phyloP scores from a whole-genome alignment of 2,797 vertebrate species.

The Pteropus rufus region DNA sequence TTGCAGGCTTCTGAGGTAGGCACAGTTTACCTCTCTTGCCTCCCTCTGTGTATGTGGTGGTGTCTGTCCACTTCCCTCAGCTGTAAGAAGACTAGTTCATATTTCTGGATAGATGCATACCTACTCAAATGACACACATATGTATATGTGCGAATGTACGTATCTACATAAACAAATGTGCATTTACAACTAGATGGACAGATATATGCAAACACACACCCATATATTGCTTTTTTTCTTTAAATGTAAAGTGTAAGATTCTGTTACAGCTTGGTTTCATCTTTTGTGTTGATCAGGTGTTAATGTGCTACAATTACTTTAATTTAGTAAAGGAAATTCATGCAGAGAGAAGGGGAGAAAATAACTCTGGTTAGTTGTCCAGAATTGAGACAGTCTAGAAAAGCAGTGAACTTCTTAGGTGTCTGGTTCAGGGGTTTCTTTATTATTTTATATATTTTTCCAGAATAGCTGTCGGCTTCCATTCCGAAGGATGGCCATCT shows the following conservation, averaged over 20 bases:
- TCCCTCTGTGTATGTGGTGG: too few species aligned
- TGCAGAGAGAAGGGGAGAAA: not conserved
- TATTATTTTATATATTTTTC: not conserved
- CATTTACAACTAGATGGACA: not conserved
- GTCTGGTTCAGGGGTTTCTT: not conserved
- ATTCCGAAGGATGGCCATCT: constrained; percentile 63
- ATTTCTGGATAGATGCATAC: not conserved
- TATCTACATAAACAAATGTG: not conserved
- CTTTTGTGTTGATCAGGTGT: constrained; percentile 18
- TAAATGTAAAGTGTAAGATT: not conserved
- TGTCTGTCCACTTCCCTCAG: not conserved
- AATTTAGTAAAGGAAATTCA: constrained; percentile 51
- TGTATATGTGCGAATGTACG: not conserved
- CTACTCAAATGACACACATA: not conserved
- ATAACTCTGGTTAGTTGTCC: not conserved
- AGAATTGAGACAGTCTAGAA: not conserved
- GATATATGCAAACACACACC: not conserved
- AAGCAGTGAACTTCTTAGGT: not conserved
- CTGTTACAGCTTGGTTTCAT: not conserved
- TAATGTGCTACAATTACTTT: constrained; percentile 19
- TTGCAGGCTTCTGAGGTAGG: not conserved
- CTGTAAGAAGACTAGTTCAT: not conserved
- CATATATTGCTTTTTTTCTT: not conserved
- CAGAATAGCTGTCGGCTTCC: constrained; percentile 67
- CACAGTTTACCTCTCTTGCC: not conserved